Conservation (phyloP, 1,140 invertebrate species). For the Temnothorax nylanderi region DNA sequence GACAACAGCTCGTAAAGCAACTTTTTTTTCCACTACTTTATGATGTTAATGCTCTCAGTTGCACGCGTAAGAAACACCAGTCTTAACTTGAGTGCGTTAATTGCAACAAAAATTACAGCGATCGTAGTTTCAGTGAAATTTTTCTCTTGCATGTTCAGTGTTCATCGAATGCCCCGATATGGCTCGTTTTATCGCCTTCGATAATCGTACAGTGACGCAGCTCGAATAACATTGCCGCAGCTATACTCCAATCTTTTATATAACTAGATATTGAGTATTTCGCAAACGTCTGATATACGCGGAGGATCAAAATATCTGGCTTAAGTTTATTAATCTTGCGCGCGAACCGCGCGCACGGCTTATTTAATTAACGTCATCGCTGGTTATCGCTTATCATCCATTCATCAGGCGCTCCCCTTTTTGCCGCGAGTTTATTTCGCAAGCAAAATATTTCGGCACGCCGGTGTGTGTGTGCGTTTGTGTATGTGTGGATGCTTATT, state of each 20-base stretch:
- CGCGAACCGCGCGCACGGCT: neutral
- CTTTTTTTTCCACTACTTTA: conserved; percentile 17
- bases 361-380: conserved; percentile 55
- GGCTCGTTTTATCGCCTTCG: too few relatives aligned
- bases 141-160: neutral
- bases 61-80: neutral
- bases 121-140: neutral
- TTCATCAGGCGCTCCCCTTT: conserved; percentile 19
- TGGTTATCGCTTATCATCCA: conserved; percentile 48
- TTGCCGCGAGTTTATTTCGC: conserved; percentile 13
- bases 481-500: neutral
- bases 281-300: neutral
- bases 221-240: neutral
- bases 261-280: conserved; percentile 32
- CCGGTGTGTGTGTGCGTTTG: too few relatives aligned
- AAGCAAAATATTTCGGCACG: conserved; percentile 48
- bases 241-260: neutral
- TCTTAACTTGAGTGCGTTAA: conserved; percentile 9
- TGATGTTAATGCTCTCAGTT: neutral
- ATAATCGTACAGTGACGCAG: neutral
- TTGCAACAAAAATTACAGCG: conserved; percentile 14
- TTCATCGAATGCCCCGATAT: neutral
- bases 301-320: neutral
- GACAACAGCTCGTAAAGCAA: neutral
- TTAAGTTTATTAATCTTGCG: neutral